These are phyloP conservation scores for Odontamblyopus lacepedii DNA, from an alignment of 2,797 vertebrate species.

Conservation along the genomic window DNA sequence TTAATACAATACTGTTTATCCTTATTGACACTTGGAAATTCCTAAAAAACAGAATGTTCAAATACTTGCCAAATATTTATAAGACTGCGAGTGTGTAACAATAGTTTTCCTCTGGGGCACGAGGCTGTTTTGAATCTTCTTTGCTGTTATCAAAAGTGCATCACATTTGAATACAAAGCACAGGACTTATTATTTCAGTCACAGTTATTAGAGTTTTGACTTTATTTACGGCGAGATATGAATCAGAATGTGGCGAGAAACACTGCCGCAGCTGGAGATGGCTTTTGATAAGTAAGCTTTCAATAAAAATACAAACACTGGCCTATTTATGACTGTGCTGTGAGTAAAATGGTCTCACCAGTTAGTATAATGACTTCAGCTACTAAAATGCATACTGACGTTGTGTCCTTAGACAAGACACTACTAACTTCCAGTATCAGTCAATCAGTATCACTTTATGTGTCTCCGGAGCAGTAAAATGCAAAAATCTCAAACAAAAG, in stretches of 20 bases:
- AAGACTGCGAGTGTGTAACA: not conserved
- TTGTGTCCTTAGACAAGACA: too few relatives aligned
- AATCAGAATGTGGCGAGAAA: not conserved
- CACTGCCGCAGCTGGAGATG: not conserved
- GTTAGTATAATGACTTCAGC: too few relatives aligned
- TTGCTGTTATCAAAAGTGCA: not conserved
- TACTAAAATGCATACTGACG: too few relatives aligned
- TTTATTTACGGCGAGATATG: not conserved
- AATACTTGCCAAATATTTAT: not conserved
- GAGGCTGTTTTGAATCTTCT: not conserved
- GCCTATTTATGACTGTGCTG: too few relatives aligned
- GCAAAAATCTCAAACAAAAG: too few relatives aligned
- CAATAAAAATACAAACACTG: not conserved
- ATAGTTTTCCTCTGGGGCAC: not conserved
- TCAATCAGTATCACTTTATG: too few relatives aligned
- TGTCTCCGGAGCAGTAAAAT: too few relatives aligned
- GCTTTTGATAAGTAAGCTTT: not conserved
- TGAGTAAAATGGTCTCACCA: too few relatives aligned
- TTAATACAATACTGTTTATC: too few relatives aligned
- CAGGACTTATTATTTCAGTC: constrained; percentile 6
- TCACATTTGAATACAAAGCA: constrained; percentile 2
- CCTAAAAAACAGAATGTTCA: too few relatives aligned
- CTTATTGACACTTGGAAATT: too few relatives aligned
- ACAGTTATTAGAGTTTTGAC: constrained; percentile 1
- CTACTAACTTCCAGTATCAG: too few relatives aligned